Base-by-base conservation (phyloP, 2,113 vertebrate genomes). In the Piaya cayana region DNA sequence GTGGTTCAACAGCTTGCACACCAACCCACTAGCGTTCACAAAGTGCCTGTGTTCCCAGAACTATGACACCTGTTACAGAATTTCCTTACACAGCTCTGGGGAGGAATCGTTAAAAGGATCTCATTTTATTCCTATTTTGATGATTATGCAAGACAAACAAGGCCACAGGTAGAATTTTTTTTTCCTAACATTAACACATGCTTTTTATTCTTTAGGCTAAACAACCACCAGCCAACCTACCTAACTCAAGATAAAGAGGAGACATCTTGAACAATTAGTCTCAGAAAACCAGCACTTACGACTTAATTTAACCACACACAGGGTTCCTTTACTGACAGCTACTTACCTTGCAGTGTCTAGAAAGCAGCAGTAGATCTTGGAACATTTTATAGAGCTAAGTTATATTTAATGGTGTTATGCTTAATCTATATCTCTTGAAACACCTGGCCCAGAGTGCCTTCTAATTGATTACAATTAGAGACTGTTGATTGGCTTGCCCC, bases 361-460 rank as follows among this genome's bases (percentile, higher is more conserved):
- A 79, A 64, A 64, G 11, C 6, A 45, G 12, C 19, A 45, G 14
- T 17, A 75, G 3, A 10, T 11, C 3, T 17, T 39, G 43, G 7
- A 64, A 1, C 0, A 50, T 1, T 29, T 37, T 9, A 1, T 1
- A 27, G 4, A 87, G 2, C 23, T 50, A 77, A 39, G 5, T 5
- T 9, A 5, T 2, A 4, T 17, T 32, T 52, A 56, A 2, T 16
- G 0, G 5, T 1, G 1, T n/a, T 49, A 3, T 26, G 52, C 27
- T 83, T 74, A 68, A 88, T 86, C 92, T 82, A 86, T 75, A 93
- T 4, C 9, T 12, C 39, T 81, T 76, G 58, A 86, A 86, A 88
- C 72, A 94, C 65, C 80, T 90, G 75, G 14, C 22, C 23, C 43
- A 86, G 60, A 34, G 23, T 52, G n/a, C 62, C 58, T 90, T 78